These are phyloP conservation scores for Galerucella pusilla DNA, from an alignment of 2,888 invertebrate genomes.

Conservation along the genomic window DNA sequence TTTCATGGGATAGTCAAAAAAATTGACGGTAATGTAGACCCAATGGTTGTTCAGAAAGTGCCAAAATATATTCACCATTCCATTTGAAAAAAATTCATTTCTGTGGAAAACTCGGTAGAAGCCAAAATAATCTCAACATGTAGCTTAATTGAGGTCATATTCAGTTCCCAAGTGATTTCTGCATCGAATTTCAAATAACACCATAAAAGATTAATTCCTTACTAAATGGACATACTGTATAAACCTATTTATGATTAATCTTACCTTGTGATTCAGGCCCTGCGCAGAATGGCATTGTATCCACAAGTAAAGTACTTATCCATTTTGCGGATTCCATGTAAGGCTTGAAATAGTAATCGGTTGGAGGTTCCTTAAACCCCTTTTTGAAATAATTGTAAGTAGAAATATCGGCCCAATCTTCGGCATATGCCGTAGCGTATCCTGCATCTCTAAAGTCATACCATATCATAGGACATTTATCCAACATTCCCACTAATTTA, in stretches of 20 bases:
- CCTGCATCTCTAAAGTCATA: conserved; percentile 75
- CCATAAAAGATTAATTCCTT: too few relatives aligned
- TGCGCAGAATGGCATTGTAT: conserved; percentile 65
- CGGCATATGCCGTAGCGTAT: conserved; percentile 83
- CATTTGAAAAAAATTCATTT: too few relatives aligned
- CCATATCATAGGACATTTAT: conserved; percentile 83
- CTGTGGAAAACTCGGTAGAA: too few relatives aligned
- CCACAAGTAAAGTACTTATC: conserved; percentile 47
- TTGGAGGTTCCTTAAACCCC: conserved; percentile 79
- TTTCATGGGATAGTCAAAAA: too few relatives aligned
- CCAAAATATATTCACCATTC: too few relatives aligned
- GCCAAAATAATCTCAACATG: too few relatives aligned
- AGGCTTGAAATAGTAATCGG: conserved; percentile 85
- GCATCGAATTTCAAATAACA: too few relatives aligned
- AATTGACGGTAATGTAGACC: too few relatives aligned
- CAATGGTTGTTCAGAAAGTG: too few relatives aligned
- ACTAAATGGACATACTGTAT: too few relatives aligned
- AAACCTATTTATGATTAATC: background rate
- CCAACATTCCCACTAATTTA: conserved; percentile 69
- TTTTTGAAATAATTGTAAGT: conserved; percentile 81
- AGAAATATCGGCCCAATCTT: conserved; percentile 78
- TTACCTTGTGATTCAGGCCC: conserved; percentile 68
- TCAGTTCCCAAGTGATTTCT: too few relatives aligned
- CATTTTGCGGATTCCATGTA: conserved; percentile 77
- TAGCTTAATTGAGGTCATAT: too few relatives aligned